Evolutionary conservation across 2,113 vertebrate species (phyloP).

Genomic region (Cololabis saira): DNA sequence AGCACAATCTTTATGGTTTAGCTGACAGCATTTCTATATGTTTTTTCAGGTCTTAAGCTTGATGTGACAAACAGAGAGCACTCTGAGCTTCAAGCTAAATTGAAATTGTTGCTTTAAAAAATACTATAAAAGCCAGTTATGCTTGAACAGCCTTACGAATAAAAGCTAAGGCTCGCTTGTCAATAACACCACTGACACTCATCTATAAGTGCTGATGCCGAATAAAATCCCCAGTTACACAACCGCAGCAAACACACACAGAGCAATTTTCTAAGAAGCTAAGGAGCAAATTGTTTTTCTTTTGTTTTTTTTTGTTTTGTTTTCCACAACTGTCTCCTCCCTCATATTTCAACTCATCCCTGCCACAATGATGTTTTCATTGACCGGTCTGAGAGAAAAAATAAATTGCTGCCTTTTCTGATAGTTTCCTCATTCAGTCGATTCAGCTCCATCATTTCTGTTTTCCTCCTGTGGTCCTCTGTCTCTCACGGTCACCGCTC

Average conservation of each 20-base stretch:
- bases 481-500: conserved; percentile 29
- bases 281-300: too few relatives aligned
- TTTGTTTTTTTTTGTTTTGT: background rate
- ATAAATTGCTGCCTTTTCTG: conserved; percentile 3
- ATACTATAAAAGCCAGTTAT: conserved; percentile 1
- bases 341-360: background rate
- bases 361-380: background rate
- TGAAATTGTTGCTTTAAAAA: conserved; percentile 3
- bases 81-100: too few relatives aligned
- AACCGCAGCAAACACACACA: background rate
- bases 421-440: conserved; percentile 1
- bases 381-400: background rate
- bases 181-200: conserved; percentile 36
- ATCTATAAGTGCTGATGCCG: conserved; percentile 20
- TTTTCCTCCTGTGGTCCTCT: conserved; percentile 17
- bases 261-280: conserved; percentile 18
- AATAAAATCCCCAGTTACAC: conserved; percentile 20
- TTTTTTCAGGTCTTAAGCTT: too few relatives aligned
- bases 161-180: conserved; percentile 36
- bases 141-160: conserved; percentile 16
- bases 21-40: too few relatives aligned
- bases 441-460: conserved; percentile 24
- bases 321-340: background rate
- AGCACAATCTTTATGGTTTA: too few relatives aligned
- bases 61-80: too few relatives aligned